Percentiles rank a stretch among this genome's conserved stretches.
Evolutionary conservation across 1,140 invertebrate species (phyloP).

Genomic region (Drosophila melanogaster): DNA sequence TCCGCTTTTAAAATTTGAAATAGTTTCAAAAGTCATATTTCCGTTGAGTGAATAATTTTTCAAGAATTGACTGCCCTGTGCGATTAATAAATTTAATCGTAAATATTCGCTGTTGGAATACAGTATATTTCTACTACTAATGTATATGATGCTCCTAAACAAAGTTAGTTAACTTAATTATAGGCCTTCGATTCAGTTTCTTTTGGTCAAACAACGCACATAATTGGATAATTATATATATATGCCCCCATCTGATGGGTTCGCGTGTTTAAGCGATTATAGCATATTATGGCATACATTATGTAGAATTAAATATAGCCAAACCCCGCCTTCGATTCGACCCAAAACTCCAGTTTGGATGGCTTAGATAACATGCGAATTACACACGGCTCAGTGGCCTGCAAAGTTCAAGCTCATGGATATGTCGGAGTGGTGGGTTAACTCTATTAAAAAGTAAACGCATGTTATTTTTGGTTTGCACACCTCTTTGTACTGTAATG

Average conservation of each 20-base stretch:
- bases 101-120: too few species aligned
- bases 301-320: constrained; percentile 31
- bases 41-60: too few species aligned
- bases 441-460: constrained; percentile 2
- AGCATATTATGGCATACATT: constrained; percentile 43
- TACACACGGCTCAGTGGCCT: constrained; percentile 46
- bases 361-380: background rate
- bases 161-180: constrained; percentile 24
- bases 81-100: too few species aligned
- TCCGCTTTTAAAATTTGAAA: too few species aligned
- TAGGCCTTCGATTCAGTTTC: constrained; percentile 2
- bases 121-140: too few species aligned
- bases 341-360: constrained; percentile 18
- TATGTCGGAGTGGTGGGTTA: constrained; percentile 9
- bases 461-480: constrained; percentile 67
- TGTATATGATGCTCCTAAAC: background rate
- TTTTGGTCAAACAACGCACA: constrained; percentile 26
- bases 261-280: constrained; percentile 46
- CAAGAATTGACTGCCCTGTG: background rate
- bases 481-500: constrained; percentile 58
- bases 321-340: constrained; percentile 12
- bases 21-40: background rate
- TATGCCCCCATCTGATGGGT: background rate
- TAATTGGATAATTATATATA: constrained; percentile 43
- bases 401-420: constrained; percentile 35